Evolutionary conservation across 2,797 vertebrate species (phyloP).

Genomic region (Phataginus tetradactyla): DNA sequence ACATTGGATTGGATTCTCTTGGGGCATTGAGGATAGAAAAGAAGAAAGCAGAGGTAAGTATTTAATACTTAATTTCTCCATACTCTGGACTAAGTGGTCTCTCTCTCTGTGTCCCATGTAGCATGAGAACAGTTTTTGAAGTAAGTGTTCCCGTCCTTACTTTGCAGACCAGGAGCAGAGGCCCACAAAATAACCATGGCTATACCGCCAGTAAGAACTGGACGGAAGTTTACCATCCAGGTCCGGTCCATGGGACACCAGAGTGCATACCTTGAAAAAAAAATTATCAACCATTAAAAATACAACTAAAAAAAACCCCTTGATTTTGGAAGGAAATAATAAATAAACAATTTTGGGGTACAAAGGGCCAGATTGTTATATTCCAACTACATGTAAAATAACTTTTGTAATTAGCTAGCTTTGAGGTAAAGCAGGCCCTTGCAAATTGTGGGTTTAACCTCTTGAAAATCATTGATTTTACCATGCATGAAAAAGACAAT

Average conservation of each 20-base stretch:
- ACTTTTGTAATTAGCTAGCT: constrained; percentile 49
- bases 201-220: not conserved
- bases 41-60: not conserved
- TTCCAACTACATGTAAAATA: not conserved
- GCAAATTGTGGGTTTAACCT: constrained; percentile 35
- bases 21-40: not conserved
- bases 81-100: not conserved
- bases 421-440: constrained; percentile 49
- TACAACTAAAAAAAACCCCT: not conserved
- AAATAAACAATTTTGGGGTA: not conserved
- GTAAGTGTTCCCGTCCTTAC: not conserved
- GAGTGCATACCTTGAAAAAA: not conserved
- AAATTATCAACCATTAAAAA: not conserved
- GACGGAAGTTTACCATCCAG: not conserved
- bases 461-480: constrained; percentile 58
- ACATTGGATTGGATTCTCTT: not conserved
- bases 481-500: constrained; percentile 39
- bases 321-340: constrained; percentile 43
- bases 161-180: not conserved
- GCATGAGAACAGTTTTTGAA: not conserved
- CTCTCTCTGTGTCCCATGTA: not conserved
- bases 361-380: not conserved
- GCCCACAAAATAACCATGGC: not conserved
- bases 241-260: not conserved
- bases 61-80: not conserved